A percentile compares a stretch with the other conserved stretches of the same genome.
Conservation (phyloP, 2,113 vertebrate species). For the Neotragus pygmaeus region DNA sequence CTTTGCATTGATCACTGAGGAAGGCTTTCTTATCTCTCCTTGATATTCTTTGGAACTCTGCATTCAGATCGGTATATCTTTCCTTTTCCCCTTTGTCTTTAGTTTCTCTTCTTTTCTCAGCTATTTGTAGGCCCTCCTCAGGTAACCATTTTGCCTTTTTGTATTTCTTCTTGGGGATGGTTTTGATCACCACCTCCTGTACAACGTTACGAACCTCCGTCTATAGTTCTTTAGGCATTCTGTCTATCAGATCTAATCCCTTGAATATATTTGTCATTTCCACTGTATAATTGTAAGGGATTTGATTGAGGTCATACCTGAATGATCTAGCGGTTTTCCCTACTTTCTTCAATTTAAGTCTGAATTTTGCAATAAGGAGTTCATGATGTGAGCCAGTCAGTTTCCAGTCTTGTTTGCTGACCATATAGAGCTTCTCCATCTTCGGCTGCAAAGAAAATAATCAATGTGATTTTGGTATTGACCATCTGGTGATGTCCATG, state of each 20-base stretch:
- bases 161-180: background rate
- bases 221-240: background rate
- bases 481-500: background rate
- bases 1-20: background rate
- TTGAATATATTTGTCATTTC: background rate
- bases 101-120: background rate
- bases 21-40: background rate
- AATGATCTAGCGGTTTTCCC: background rate
- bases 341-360: background rate
- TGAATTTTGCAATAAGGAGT: background rate
- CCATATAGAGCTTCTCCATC: background rate
- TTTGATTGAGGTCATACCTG: background rate
- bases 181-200: background rate
- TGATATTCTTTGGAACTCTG: background rate
- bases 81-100: background rate
- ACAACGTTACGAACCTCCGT: rapidly evolving
- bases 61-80: background rate
- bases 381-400: background rate
- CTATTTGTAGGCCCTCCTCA: background rate
- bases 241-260: background rate
- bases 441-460: background rate
- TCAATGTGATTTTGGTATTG: background rate
- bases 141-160: background rate
- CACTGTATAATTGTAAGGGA: background rate
- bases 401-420: background rate